Evolutionary conservation across 2,797 vertebrate species (phyloP), one percentile per base, ranked within the genome.

Genomic region (Halcyon chelicuti): DNA sequence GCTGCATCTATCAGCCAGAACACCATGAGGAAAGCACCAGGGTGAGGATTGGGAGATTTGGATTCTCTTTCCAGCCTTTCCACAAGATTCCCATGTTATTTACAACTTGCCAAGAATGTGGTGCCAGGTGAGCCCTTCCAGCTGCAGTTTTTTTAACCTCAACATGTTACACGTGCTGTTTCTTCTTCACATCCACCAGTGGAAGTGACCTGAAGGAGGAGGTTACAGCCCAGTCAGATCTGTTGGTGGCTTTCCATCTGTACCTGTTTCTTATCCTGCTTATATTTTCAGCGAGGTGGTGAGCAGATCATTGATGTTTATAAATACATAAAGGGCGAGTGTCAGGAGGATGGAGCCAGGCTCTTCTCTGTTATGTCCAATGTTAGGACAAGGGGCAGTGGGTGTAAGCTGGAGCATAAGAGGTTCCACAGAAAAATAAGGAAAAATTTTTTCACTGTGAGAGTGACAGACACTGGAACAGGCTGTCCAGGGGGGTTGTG

Each of bases 101-200:
- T 57, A 31, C 17, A 44, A 3, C 51, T 49, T 68, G 9, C n/a
- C 60, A 23, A 1, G 0, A 31, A 6, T 0, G 1, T 15, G 47
- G 42, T 40, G 7, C 28, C 46, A 58, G 35, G 26, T 12, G 35
- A 78, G 3, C 14, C 46, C 26, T 37, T 78, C 44, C 51, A 73
- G 25, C 18, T 86, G 67, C 46, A 70, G n/a, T 31, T 60, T 74
- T 80, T 80, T 60, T 25, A 76, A 31, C 18, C 9, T 47, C 4
- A 54, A n/a, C 2, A 0, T 10, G 4, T 20, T 46, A 23, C 0
- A 79, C 28, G 25, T 85, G 35, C 51, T 70, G 58, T 14, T 58
- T 35, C 5, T 78, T 33, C 42, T 42, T 54, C 55, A 55, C 23
- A 35, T 22, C 7, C 42, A 23, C 15, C 9, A 55, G 18, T 51